Conservation (phyloP, 2,888 invertebrate species). For the Homarus gammarus region DNA sequence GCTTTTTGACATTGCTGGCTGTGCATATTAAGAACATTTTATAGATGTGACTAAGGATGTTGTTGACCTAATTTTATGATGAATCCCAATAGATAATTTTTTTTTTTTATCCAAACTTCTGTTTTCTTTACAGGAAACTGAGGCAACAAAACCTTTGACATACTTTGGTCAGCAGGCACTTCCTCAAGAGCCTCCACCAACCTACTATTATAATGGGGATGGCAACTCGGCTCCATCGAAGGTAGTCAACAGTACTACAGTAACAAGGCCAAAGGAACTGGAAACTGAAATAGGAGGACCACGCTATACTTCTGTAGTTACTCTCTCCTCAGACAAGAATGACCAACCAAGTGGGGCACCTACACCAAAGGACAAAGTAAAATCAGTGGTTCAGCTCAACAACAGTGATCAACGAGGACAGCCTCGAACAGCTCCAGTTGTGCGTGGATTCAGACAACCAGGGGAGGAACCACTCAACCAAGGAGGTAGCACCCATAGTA, state of each 20-base stretch:
- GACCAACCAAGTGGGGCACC: conserved; percentile 10
- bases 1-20: no score
- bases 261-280: background rate
- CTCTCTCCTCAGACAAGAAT: conserved; percentile 56
- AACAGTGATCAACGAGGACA: conserved; percentile 7
- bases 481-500: background rate
- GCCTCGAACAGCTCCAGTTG: conserved; percentile 43
- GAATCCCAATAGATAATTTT: no score
- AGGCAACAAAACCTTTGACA: conserved; percentile 1
- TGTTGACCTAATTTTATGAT: no score
- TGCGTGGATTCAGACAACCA: conserved; percentile 46
- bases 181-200: conserved; percentile 32
- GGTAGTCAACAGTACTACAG: background rate
- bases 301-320: conserved; percentile 75
- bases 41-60: no score
- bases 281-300: conserved; percentile 38
- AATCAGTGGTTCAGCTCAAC: conserved; percentile 72
- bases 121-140: background rate
- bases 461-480: background rate
- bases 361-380: conserved; percentile 57
- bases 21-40: no score
- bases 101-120: no score
- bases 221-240: background rate
- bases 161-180: conserved; percentile 31
- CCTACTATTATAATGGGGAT: conserved; percentile 51